Base-by-base conservation (phyloP, 2,888 invertebrate species). In the Geotrupes spiniger region DNA sequence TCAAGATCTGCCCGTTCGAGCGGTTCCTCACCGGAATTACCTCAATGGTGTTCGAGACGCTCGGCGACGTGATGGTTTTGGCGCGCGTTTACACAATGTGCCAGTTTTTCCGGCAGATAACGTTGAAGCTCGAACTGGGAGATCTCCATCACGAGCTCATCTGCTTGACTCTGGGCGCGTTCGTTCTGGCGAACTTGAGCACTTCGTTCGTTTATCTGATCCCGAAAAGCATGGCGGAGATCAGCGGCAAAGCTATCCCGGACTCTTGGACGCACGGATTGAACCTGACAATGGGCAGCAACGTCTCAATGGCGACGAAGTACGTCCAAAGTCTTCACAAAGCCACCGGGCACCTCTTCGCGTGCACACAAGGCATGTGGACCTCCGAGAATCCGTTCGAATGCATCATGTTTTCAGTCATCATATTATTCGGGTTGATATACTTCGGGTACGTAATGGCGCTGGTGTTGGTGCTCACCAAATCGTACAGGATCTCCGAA, bases 281-380 rank as follows among this genome's bases (percentile, higher is more conserved):
- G 2, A 25, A 26, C 11, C 17, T 37, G 8, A 15, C 37, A 4
- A 6, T 16, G 4, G 15, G 12, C n/a, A 21, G 27, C 2, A 44
- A 46, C 33, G 9, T 31, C 14, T 29, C 15, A 5, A 17, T 29
- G n/a, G 9, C n/a, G 1, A 33, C 40, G 2, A 40, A 14, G 25
- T 46, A 46, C 27, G 11, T 46, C 1, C 36, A 40, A 29, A 27
- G 46, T 36, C 27, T 40, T 3, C 46, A 46, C 27, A 46, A 46
- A 36, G 46, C 40, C 2, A 33, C 26, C n/a, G 46, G 40, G 1
- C 25, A 40, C 12, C 36, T 46, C 25, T 41, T 46, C 8, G 40
- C 40, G 6, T 26, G 15, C 4, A 41, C 40, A 2, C 40, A 5
- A 9, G 46, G 46, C 16, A 46, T 46, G 46, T 46, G 46, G 46